Evolutionary conservation across 53 echinoderm and acorn worm species (phyloP).

Genomic region (Crossaster papposus): DNA sequence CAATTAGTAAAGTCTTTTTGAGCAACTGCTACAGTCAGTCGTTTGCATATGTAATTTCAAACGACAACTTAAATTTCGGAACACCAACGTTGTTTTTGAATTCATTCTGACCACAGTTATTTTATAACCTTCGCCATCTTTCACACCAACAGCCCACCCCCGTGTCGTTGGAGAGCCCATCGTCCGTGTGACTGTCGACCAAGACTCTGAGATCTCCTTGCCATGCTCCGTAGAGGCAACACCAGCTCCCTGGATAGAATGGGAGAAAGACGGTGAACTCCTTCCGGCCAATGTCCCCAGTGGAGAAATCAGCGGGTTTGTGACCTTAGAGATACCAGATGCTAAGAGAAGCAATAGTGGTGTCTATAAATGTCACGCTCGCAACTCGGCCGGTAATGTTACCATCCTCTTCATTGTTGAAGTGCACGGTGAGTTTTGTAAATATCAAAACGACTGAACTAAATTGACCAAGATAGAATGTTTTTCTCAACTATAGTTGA

Average conservation of each 20-base stretch:
- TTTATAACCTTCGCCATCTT: neutral
- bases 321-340: slow-evolving; percentile 60
- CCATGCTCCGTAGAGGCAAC: slow-evolving; percentile 78
- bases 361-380: slow-evolving; percentile 73
- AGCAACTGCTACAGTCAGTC: no score
- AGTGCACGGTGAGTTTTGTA: slow-evolving; percentile 71
- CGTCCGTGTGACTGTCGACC: slow-evolving; percentile 61
- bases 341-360: slow-evolving; percentile 74
- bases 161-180: slow-evolving; percentile 50
- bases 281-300: slow-evolving; percentile 51
- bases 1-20: no score
- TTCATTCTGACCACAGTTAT: no score
- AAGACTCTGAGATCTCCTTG: slow-evolving; percentile 69
- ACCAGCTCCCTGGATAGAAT: slow-evolving; percentile 75
- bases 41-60: no score
- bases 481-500: no score
- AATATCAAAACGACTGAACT: no score
- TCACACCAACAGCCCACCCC: slow-evolving; percentile 65
- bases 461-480: no score
- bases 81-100: no score
- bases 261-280: slow-evolving; percentile 70
- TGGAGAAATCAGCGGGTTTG: slow-evolving; percentile 41
- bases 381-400: slow-evolving; percentile 74
- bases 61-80: no score
- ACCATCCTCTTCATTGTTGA: slow-evolving; percentile 71